These are phyloP conservation scores for Nebria salina DNA, from an alignment of 2,888 invertebrate species.

Conservation along the genomic window DNA sequence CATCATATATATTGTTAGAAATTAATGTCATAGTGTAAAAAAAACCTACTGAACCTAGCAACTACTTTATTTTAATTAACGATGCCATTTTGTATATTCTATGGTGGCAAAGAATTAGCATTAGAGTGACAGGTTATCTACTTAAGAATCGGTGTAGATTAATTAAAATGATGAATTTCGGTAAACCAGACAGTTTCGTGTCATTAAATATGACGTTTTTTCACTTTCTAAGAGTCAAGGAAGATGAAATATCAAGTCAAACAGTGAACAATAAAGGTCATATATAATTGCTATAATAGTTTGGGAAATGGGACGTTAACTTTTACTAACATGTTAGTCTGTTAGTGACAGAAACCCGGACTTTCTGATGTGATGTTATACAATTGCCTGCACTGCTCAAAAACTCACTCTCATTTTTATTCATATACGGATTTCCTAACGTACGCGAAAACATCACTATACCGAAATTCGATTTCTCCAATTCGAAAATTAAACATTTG, in stretches of 20 bases:
- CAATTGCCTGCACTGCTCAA: background rate
- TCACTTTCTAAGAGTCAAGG: slow-evolving; percentile 34
- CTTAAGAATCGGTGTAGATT: no score
- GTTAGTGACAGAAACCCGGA: background rate
- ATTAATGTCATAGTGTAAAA: no score
- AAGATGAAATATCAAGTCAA: slow-evolving; percentile 40
- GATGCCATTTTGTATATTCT: no score
- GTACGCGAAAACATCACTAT: background rate
- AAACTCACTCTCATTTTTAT: slow-evolving; percentile 4
- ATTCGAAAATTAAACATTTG: background rate
- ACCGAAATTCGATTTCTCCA: slow-evolving; percentile 13
- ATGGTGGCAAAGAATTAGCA: no score
- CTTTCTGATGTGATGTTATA: slow-evolving; percentile 9
- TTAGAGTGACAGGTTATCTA: no score
- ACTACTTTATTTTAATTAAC: no score
- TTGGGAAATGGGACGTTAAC: slow-evolving; percentile 34
- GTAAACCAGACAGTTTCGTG: background rate
- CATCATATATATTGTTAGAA: no score
- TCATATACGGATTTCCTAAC: background rate
- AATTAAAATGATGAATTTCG: background rate
- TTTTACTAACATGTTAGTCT: slow-evolving; percentile 21
- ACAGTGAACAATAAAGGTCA: slow-evolving; percentile 38
- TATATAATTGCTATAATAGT: slow-evolving; percentile 34
- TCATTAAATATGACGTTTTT: slow-evolving; percentile 19
- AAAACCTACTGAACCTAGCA: no score